phyloP scores from a whole-genome alignment of 2,113 vertebrate species.

The Meleagris gallopavo region DNA sequence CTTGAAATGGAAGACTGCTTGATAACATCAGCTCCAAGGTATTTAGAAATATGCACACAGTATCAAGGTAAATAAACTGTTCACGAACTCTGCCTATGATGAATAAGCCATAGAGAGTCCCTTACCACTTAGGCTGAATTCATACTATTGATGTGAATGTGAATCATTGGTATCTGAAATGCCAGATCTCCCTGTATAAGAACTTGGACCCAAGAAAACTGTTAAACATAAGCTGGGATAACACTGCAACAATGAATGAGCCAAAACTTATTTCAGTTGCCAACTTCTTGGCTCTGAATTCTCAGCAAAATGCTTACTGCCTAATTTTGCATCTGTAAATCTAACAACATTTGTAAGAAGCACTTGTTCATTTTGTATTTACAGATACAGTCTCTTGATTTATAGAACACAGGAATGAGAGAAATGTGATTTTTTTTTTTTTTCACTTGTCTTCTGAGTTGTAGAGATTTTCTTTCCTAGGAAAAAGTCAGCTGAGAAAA shows the following conservation, averaged over 20 bases:
- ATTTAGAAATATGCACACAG: not conserved
- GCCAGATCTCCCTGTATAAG: not conserved
- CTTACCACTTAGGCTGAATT: accelerated
- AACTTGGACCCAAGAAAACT: not conserved
- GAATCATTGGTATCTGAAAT: not conserved
- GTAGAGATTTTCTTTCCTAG: not conserved
- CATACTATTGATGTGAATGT: not conserved
- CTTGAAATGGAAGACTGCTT: not conserved
- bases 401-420: not conserved
- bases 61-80: not conserved
- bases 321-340: constrained; percentile 29
- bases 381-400: constrained; percentile 25
- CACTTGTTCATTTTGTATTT: constrained; percentile 3
- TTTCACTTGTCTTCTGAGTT: not conserved
- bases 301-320: not conserved
- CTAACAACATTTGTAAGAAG: constrained; percentile 36
- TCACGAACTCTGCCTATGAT: not conserved
- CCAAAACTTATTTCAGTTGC: not conserved
- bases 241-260: not conserved
- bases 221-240: not conserved
- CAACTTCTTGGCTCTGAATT: not conserved
- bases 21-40: not conserved
- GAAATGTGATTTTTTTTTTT: not conserved
- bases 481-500: not conserved
- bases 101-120: not conserved